A percentile compares a stretch with the other conserved stretches of the same genome.
Conservation (phyloP, 2,113 vertebrate species). For the Bos javanicus region DNA sequence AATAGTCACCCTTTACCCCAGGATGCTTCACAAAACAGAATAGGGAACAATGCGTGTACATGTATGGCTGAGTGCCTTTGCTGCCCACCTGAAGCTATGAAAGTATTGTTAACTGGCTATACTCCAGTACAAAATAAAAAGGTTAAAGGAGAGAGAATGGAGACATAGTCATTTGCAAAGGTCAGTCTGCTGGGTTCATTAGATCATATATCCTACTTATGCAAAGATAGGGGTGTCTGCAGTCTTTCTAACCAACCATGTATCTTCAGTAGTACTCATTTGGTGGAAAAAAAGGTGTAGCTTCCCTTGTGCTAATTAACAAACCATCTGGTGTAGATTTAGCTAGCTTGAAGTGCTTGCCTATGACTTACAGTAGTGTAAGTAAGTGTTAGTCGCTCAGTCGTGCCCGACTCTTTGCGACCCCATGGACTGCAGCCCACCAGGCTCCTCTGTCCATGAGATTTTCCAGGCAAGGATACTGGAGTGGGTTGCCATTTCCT, state of each 20-base stretch:
- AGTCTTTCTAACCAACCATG: neutral
- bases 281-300: neutral
- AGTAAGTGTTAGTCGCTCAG: neutral
- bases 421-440: neutral
- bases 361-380: neutral
- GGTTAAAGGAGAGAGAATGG: neutral
- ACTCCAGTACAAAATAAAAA: neutral
- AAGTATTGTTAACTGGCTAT: neutral
- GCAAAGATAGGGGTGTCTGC: neutral
- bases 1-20: neutral
- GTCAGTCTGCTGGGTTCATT: neutral
- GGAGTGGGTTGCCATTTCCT: neutral
- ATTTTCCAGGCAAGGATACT: neutral
- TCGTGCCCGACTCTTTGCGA: rapidly evolving
- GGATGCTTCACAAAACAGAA: constrained; percentile 28
- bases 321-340: constrained; percentile 10
- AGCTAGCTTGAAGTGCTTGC: neutral
- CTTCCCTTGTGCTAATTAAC: neutral
- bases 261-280: neutral
- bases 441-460: neutral
- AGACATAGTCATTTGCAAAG: neutral
- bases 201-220: neutral
- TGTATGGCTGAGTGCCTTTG: neutral
- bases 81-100: neutral
- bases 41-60: neutral